Evolutionary conservation across 1,140 invertebrate species (phyloP).

Genomic region (Coelopa frigida): DNA sequence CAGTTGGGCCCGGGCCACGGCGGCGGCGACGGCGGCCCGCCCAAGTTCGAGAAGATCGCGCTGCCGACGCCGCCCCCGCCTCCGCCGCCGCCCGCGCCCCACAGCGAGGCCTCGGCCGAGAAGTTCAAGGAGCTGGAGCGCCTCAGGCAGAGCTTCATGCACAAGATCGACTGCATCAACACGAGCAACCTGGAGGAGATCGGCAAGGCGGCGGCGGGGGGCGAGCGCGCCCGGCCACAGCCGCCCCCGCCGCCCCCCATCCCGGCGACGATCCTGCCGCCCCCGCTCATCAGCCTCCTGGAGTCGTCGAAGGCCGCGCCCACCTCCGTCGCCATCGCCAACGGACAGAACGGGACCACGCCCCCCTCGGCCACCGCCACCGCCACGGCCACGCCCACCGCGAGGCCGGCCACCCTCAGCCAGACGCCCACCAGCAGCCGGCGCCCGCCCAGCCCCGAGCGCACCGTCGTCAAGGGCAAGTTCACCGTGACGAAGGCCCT

Average conservation of each 20-base stretch:
- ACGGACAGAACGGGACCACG: not conserved
- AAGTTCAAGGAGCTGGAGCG: constrained; percentile 38
- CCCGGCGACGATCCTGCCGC: constrained; percentile 37
- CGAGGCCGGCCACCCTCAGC: not conserved
- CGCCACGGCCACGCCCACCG: not conserved
- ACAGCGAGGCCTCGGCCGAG: constrained; percentile 30
- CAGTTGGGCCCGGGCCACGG: constrained; percentile 8
- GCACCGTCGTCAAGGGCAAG: constrained; percentile 32
- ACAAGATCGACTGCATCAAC: constrained; percentile 39
- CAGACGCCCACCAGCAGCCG: not conserved
- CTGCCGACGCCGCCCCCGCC: constrained; percentile 15
- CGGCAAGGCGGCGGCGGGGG: constrained; percentile 23
- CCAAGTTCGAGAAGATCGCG: constrained; percentile 15
- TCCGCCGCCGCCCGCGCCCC: constrained; percentile 32
- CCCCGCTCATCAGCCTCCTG: constrained; percentile 31
- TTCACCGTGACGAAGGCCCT: constrained; percentile 41
- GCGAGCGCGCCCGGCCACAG: constrained; percentile 27
- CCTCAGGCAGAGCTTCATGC: constrained; percentile 39
- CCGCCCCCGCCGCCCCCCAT: constrained; percentile 22
- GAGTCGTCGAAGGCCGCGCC: constrained; percentile 15
- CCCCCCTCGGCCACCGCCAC: not conserved
- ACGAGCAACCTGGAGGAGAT: constrained; percentile 34
- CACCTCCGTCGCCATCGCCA: not conserved
- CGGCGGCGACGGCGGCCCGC: constrained; percentile 2
- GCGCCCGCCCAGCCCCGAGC: constrained; percentile 16